phyloP scores from a whole-genome alignment of 2,888 invertebrate species.

The Nycteola revayana region DNA sequence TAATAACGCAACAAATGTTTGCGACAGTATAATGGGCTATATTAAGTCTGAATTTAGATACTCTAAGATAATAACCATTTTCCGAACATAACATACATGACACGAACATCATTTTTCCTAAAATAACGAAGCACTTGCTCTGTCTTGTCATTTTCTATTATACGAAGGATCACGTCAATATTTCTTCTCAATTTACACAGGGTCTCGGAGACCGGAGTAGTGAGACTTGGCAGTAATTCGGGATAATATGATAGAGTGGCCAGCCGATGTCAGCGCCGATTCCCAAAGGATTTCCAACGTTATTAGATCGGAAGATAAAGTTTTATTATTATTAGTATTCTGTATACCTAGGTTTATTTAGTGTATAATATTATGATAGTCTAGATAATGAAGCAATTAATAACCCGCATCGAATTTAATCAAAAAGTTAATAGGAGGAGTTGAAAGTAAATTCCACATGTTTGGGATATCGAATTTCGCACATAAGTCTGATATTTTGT shows the following conservation, averaged over 20 bases:
- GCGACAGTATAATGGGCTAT: no score
- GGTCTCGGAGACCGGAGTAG: slow-evolving; percentile 6
- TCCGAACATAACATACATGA: no score
- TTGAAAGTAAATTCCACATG: no score
- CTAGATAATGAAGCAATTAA: no score
- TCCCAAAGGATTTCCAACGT: slow-evolving; percentile 21
- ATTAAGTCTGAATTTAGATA: no score
- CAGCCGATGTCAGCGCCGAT: slow-evolving; percentile 17
- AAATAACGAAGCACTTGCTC: not conserved
- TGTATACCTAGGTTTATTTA: not conserved
- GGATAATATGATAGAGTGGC: slow-evolving; percentile 27
- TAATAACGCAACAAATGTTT: no score
- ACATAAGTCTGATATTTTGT: no score
- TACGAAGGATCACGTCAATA: slow-evolving; percentile 1
- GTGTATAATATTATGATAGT: not conserved
- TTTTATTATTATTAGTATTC: slow-evolving; percentile 4
- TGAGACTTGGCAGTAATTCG: slow-evolving; percentile 17
- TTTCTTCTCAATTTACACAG: slow-evolving; percentile 12
- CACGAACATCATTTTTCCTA: no score
- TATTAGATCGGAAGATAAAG: slow-evolving; percentile 13
- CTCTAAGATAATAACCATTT: no score
- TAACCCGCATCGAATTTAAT: no score
- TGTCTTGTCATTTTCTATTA: not conserved
- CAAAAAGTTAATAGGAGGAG: no score
- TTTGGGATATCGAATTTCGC: no score